Percentiles rank a stretch among this genome's conserved stretches.
These are phyloP conservation scores for Phacellophora camtschatica DNA, from an alignment of 30 jellyfish, hydroid and myxozoan genomes.

Conservation along the genomic window DNA sequence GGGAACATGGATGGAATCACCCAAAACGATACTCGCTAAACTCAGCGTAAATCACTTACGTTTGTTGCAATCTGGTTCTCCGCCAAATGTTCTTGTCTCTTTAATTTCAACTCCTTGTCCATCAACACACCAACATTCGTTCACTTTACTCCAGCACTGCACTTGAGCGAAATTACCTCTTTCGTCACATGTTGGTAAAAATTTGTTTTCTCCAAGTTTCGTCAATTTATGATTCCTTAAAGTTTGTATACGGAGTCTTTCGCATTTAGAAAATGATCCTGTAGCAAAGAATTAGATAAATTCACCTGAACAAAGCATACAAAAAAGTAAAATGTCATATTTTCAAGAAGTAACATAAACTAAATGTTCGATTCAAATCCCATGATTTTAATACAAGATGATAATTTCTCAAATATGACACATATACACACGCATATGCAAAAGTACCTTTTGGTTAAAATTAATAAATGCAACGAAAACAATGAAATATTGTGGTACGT, in stretches of 20 bases:
- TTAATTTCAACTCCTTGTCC: not conserved
- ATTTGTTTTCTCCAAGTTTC: not conserved
- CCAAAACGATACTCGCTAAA: no score
- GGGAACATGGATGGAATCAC: no score
- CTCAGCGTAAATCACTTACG: conserved; percentile 40
- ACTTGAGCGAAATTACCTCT: conserved; percentile 27
- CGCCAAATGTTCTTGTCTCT: not conserved
- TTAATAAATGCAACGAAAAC: no score
- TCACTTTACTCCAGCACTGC: conserved; percentile 37
- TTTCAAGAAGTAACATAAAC: no score
- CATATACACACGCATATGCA: no score
- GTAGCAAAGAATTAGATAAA: not conserved
- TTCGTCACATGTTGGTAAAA: conserved; percentile 47
- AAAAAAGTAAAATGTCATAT: no score
- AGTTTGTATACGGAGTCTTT: conserved; percentile 6
- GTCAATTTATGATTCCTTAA: not conserved
- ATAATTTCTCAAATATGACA: no score
- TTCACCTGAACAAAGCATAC: no score
- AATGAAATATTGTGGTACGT: no score
- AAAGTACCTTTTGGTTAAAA: no score
- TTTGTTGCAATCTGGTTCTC: not conserved
- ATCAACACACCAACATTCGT: conserved; percentile 40
- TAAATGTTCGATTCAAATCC: no score
- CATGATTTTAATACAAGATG: no score
- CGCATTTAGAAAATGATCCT: conserved; percentile 8